These are phyloP conservation scores for Parnassius orleans DNA, from an alignment of 2,888 invertebrate species.

Conservation along the genomic window DNA sequence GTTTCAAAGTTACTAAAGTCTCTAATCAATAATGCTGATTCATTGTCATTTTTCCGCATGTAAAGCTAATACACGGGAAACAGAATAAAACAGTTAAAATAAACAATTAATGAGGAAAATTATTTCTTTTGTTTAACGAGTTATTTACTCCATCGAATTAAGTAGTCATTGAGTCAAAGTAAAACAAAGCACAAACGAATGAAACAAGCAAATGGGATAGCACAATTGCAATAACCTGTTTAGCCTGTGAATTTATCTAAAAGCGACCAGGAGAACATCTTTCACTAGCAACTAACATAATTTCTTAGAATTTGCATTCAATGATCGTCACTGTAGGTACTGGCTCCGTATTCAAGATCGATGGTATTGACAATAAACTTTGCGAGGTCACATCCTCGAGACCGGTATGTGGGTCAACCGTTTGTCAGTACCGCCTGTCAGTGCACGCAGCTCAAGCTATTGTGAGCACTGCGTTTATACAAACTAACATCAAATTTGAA, in stretches of 20 bases:
- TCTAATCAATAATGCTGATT: too few relatives aligned
- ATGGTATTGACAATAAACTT: slow-evolving; percentile 65
- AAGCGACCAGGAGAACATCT: slow-evolving; percentile 14
- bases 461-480: slow-evolving; percentile 23
- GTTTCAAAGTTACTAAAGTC: too few relatives aligned
- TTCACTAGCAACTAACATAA: slow-evolving; percentile 14
- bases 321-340: slow-evolving; percentile 31
- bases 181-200: too few relatives aligned
- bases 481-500: slow-evolving; percentile 22
- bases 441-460: slow-evolving; percentile 36
- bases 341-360: slow-evolving; percentile 38
- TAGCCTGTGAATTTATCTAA: neutral
- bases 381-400: slow-evolving; percentile 60
- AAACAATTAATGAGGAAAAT: too few relatives aligned
- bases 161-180: too few relatives aligned
- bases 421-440: slow-evolving; percentile 42
- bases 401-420: slow-evolving; percentile 70
- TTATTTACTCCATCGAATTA: too few relatives aligned
- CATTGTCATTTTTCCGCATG: too few relatives aligned
- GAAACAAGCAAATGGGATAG: too few relatives aligned
- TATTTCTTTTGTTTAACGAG: too few relatives aligned
- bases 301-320: slow-evolving; percentile 20
- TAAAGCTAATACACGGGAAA: too few relatives aligned
- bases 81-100: too few relatives aligned
- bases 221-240: too few relatives aligned